Evolutionary conservation across 37 sponge, comb jelly and placozoan species (phyloP), one percentile per base, ranked within the genome.

Genomic region (Theonella swinhoei): DNA sequence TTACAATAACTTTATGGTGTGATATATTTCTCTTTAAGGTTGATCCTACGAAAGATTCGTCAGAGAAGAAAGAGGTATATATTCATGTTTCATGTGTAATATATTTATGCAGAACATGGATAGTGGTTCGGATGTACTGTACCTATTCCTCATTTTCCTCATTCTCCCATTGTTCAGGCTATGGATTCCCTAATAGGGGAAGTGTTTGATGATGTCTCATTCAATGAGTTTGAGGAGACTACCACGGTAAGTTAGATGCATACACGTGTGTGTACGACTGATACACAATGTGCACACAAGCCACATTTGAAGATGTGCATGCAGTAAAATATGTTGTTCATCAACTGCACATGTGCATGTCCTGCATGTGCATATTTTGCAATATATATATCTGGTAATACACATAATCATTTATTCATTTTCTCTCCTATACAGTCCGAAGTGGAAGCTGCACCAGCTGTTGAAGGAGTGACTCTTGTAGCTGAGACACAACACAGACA

Each of bases 171-270:
- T n/a, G n/a, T 34, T 80, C 59, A 81, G 72, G 77, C 81, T 24
- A 69, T 88, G 62, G n/a, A 81, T 64, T 82, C 88, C 26, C 76
- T 88, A 38, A 80, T 88, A 61, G 82, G 82, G 26, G 88, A 88
- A 25, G 83, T 88, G 5, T 88, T 88, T 69, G 65, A 61, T 75
- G 88, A 88, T 9, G 58, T 88, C 3, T 75, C 87, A 1, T 74
- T 80, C 67, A 81, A 87, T 22, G 79, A 78, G 62, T 85, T 85
- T 78, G 86, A 85, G 42, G 39, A 34, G 39, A 33, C 36, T 4
- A 3, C 47, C 8, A 37, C 3, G 54, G 76, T 75, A 75, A 75
- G 61, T 58, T 1, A 20, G 1, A 4, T 11, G 59, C 31, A 4
- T 28, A 22, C 17, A 7, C 4, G 20, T 4, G 33, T 38, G 37